phyloP scores from a whole-genome alignment of 2,888 invertebrate species.

The Limnephilus auricula region DNA sequence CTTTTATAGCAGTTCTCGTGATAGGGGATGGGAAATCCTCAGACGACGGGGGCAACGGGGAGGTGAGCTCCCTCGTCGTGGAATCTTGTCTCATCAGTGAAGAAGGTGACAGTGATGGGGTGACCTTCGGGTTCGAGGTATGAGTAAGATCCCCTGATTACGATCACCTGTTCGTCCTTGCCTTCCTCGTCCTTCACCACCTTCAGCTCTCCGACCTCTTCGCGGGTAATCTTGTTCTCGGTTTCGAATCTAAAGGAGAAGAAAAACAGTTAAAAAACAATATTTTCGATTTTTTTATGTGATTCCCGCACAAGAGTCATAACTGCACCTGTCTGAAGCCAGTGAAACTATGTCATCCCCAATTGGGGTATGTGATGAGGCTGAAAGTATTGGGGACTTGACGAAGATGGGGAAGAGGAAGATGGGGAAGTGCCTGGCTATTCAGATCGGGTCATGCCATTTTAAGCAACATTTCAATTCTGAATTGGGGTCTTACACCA shows the following conservation, averaged over 20 bases:
- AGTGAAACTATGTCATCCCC: too few species aligned
- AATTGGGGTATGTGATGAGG: too few species aligned
- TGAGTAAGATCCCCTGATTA: conserved; percentile 59
- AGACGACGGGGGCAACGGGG: conserved; percentile 54
- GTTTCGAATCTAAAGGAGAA: conserved; percentile 61
- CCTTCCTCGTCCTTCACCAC: conserved; percentile 64
- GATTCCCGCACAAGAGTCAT: too few species aligned
- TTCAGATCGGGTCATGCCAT: too few species aligned
- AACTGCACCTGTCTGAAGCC: too few species aligned
- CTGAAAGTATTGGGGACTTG: too few species aligned
- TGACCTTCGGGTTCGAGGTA: conserved; percentile 60
- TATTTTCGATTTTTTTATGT: too few species aligned
- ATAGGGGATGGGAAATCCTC: neutral
- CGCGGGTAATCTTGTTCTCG: conserved; percentile 59
- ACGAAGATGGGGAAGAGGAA: too few species aligned
- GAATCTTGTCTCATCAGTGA: conserved; percentile 65
- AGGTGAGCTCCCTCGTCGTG: conserved; percentile 64
- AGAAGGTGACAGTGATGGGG: conserved; percentile 56
- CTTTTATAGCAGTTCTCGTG: neutral
- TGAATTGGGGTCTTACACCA: too few species aligned
- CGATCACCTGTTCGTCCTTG: conserved; percentile 61
- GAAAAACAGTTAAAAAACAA: too few species aligned
- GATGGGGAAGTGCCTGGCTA: too few species aligned
- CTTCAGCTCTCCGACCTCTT: conserved; percentile 63
- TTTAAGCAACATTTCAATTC: too few species aligned